Evolutionary conservation across 2,113 vertebrate species (phyloP).

Genomic region (Poeciliopsis turrubarensis): DNA sequence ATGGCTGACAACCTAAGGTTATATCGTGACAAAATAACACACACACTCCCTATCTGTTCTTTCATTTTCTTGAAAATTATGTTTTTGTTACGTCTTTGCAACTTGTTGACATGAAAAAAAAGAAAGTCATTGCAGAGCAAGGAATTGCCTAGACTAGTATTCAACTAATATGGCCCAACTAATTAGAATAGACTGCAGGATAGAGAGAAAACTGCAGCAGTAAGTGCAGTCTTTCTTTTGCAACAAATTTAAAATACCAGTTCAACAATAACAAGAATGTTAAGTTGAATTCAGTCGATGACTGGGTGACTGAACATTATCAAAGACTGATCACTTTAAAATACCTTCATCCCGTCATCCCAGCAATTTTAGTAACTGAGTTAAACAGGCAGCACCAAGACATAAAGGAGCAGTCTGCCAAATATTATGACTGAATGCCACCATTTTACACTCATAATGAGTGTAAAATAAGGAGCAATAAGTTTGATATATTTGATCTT

Average conservation of each 20-base stretch:
- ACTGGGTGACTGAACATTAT: no score
- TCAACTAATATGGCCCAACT: no score
- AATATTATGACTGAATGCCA: slow-evolving; percentile 7
- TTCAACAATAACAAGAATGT: not conserved
- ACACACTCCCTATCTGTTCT: no score
- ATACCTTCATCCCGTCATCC: no score
- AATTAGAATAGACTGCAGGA: not conserved
- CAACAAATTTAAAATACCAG: not conserved
- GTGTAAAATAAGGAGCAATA: not conserved
- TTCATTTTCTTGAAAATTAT: no score
- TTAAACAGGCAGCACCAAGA: not conserved
- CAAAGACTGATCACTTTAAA: not conserved
- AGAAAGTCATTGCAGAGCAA: no score
- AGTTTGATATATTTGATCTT: slow-evolving; percentile 1
- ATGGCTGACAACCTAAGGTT: no score
- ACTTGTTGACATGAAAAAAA: no score
- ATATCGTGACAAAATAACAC: no score
- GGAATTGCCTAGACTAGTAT: no score
- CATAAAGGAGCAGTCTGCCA: not conserved
- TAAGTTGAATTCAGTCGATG: not conserved
- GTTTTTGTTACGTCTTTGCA: no score
- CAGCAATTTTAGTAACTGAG: not conserved
- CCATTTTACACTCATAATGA: not conserved
- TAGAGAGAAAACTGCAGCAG: not conserved
- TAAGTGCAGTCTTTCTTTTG: not conserved